Evolutionary conservation across 2,797 vertebrate genomes (phyloP), one percentile per base, ranked within the genome.

Genomic region (Arremon brunneinucha): DNA sequence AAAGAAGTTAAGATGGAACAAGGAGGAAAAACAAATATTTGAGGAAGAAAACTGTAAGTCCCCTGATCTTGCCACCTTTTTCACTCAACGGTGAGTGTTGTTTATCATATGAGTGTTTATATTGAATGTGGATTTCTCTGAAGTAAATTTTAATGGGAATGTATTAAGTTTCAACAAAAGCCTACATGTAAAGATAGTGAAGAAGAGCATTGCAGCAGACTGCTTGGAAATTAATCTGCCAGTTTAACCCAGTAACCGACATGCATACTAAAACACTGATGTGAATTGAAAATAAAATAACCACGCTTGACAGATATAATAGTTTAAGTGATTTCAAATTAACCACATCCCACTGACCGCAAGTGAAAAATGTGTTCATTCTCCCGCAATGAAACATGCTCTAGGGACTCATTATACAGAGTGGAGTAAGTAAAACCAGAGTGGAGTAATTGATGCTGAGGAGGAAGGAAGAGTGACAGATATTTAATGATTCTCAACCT

Each of bases 281-380:
- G 97, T 98, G 97, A 97, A 98, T 97, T 98, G 98, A 98, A 98
- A 98, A 98, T 98, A 98, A 98, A 98, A 98, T 98, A 98, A 98
- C 97, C 97, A 96, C 81, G 93, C 97, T 98, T 98, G 98, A 98
- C 98, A 98, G 98, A 98, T 98, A 98, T 98, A 98, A 98, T 98
- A 98, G 97, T 98, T 98, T 98, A 98, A 98, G 98, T 98, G 97
- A 99, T 98, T 98, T 98, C 97, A 98, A 98, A 98, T 98, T 98
- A 98, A 98, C 97, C 97, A 97, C 97, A 98, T 98, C 97, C 97
- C 98, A 98, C 97, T 98, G 98, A 97, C 98, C 98, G 90, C 97
- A 98, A 97, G 98, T 98, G 97, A 98, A 97, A 96, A 98, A 97
- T 97, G 96, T 97, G 96, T 97, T 97, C 97, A 97, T 97, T 98